These are phyloP conservation scores for Hypomecis punctinalis DNA, from an alignment of 2,888 invertebrate genomes.

Conservation along the genomic window DNA sequence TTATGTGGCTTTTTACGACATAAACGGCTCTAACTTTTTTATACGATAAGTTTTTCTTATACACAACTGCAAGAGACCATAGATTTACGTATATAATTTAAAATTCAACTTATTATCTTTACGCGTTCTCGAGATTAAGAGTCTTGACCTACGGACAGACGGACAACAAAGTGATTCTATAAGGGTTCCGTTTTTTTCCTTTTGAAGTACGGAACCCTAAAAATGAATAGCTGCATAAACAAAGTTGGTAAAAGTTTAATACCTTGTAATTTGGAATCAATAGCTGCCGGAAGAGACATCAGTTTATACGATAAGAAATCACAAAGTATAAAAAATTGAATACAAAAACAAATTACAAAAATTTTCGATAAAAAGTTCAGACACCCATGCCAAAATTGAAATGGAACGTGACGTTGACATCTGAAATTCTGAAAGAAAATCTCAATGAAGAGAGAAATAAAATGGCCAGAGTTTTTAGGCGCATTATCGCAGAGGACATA, in stretches of 20 bases:
- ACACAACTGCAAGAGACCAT: too few species aligned
- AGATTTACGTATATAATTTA: too few species aligned
- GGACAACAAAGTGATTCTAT: too few species aligned
- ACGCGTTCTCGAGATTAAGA: too few species aligned
- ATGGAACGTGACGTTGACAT: slow-evolving; percentile 18
- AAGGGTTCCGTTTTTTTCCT: too few species aligned
- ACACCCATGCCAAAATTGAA: slow-evolving; percentile 35
- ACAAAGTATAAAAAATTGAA: slow-evolving; percentile 5
- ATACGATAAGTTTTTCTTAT: too few species aligned
- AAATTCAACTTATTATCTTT: too few species aligned
- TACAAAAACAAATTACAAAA: slow-evolving; percentile 34
- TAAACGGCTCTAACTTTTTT: too few species aligned
- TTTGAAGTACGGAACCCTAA: too few species aligned
- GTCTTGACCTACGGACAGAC: too few species aligned
- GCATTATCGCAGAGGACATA: neutral
- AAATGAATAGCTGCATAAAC: too few species aligned
- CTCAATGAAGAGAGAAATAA: slow-evolving; percentile 6
- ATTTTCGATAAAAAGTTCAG: slow-evolving; percentile 32
- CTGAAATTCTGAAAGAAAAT: slow-evolving; percentile 11
- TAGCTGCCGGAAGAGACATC: slow-evolving; percentile 51
- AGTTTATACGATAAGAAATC: slow-evolving; percentile 17
- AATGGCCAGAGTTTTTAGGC: slow-evolving; percentile 2
- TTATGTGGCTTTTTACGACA: too few species aligned
- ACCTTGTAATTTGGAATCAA: slow-evolving; percentile 56
- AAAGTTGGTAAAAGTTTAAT: neutral